Percentiles rank a stretch among this genome's conserved stretches.
phyloP scores from a whole-genome alignment of 2,888 invertebrate genomes.

The Diarsia brunnea region DNA sequence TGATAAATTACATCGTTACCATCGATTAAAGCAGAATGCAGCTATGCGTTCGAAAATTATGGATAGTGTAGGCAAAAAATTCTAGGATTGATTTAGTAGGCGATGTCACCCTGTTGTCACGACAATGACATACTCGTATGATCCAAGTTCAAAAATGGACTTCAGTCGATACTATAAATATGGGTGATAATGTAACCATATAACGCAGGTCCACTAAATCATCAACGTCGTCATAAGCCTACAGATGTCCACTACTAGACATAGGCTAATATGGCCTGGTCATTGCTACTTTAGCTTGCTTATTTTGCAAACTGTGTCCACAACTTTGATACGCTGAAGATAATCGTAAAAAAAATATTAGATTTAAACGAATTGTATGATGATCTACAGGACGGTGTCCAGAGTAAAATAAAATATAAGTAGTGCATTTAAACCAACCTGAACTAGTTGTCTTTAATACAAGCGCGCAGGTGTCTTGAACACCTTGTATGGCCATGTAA shows the following conservation, averaged over 20 bases:
- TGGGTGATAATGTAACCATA: background rate
- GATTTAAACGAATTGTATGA: background rate
- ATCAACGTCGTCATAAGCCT: background rate
- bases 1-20: too few species aligned
- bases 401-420: background rate
- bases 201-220: background rate
- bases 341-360: background rate
- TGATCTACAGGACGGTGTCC: background rate
- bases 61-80: too few species aligned
- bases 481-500: conserved; percentile 3
- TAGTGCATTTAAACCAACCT: background rate
- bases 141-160: too few species aligned
- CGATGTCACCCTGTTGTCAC: too few species aligned
- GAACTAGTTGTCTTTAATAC: conserved; percentile 6
- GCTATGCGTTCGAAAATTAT: too few species aligned
- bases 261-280: background rate
- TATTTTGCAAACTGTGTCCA: too few species aligned
- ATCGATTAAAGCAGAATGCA: too few species aligned
- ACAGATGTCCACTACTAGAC: background rate
- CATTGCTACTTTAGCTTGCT: background rate
- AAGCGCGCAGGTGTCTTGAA: conserved; percentile 27
- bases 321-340: background rate
- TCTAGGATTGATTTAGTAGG: too few species aligned
- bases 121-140: too few species aligned
- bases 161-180: too few species aligned